Evolutionary conservation across 2,888 invertebrate genomes (phyloP).

Genomic region (Meta bourneti): DNA sequence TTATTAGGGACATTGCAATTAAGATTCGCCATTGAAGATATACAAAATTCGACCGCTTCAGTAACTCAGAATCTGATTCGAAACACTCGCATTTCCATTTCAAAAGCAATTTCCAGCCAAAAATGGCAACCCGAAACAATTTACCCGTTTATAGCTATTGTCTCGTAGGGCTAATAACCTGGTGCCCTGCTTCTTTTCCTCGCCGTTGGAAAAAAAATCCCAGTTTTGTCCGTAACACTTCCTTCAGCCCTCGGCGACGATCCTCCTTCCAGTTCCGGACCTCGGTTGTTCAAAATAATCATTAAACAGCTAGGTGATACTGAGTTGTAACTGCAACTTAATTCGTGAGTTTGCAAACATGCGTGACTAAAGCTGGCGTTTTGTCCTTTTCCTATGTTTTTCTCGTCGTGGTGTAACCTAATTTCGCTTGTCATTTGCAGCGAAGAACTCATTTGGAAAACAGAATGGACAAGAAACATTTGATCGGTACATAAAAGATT

Average conservation of each 20-base stretch:
- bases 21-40: too few relatives aligned
- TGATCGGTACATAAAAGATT: not conserved
- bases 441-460: not conserved
- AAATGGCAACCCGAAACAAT: not conserved
- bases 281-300: constrained; percentile 2
- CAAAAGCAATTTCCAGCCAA: constrained; percentile 21
- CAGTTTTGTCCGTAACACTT: constrained; percentile 41
- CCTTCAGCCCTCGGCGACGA: constrained; percentile 49
- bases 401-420: not conserved
- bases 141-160: constrained; percentile 39
- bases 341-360: not conserved
- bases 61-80: too few relatives aligned
- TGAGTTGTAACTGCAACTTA: not conserved
- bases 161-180: constrained; percentile 67
- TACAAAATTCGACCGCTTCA: too few relatives aligned
- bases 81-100: not conserved
- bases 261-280: constrained; percentile 40
- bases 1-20: too few relatives aligned
- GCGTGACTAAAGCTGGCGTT: not conserved
- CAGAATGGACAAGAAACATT: not conserved
- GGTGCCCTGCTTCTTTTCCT: constrained; percentile 66
- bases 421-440: not conserved
- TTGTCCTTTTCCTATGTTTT: not conserved
- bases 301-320: constrained; percentile 1
- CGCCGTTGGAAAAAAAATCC: constrained; percentile 8